Percentiles rank a stretch among this genome's conserved stretches.
Evolutionary conservation across 1,140 invertebrate genomes (phyloP).

Genomic region (Hylaeus anthracinus): DNA sequence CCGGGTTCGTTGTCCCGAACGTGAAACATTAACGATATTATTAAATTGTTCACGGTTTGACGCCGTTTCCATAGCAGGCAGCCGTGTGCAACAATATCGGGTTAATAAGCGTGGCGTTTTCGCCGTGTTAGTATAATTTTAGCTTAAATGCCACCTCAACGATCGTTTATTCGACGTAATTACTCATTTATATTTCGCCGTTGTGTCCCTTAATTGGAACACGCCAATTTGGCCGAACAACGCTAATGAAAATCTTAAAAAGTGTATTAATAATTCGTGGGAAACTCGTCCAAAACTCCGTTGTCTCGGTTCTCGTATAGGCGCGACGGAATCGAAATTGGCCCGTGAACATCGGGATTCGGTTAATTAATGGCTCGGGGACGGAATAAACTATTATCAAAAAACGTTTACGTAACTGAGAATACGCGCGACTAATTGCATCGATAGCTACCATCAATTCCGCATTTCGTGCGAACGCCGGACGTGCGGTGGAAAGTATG

Average conservation of each 20-base stretch:
- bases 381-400: constrained; percentile 52
- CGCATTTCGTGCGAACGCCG: not conserved
- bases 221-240: not conserved
- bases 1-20: too few species aligned
- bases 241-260: constrained; percentile 13
- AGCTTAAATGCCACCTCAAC: not conserved
- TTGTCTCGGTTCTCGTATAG: not conserved
- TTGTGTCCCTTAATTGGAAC: not conserved
- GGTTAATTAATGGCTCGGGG: constrained; percentile 50
- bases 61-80: not conserved
- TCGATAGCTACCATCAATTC: constrained; percentile 48
- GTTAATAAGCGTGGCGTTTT: not conserved
- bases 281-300: not conserved
- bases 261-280: not conserved
- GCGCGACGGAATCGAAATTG: not conserved
- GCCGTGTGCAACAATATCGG: not conserved
- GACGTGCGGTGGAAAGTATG: not conserved
- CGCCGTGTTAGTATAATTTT: constrained; percentile 5
- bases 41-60: not conserved
- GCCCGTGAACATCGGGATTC: not conserved
- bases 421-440: constrained; percentile 46
- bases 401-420: constrained; percentile 36
- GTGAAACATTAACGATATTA: not conserved
- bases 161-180: constrained; percentile 10
- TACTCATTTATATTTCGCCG: constrained; percentile 14